Base-by-base conservation (phyloP, 1,140 invertebrate genomes). In the Stegodyphus mimosarum region DNA sequence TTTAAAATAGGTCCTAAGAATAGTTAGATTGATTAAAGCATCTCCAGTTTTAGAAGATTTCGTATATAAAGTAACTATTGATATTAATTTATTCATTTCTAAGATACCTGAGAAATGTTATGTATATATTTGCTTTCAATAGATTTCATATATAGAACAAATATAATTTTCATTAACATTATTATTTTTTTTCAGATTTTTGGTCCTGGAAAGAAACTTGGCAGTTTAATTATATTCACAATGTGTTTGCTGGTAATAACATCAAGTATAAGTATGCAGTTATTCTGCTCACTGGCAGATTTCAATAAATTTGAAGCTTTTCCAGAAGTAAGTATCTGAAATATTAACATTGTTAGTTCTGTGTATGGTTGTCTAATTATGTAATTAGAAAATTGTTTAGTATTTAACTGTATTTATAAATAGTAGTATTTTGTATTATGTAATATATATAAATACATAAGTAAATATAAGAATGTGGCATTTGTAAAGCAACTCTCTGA, bases 291-390 rank as follows among this genome's bases (percentile, higher is more conserved):
- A 90, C 92, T 98, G 0, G 94, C 93, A 80, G 95, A 97, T 87
- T 98, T 98, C 88, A 95, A 97, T 6, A 99, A 99, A 91, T 99
- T 99, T 91, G 97, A 98, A 92, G 98, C 96, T 53, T 99, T 99
- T 91, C 96, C 97, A 66, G 97, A 99, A 93, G 96, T 96, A 92
- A 92, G n/a, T 18, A 9, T 53, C 9, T 60, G 9, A 60, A 60
- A 60, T 10, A 15, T 2, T 60, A 10, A 9, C 15, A 60, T 10
- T 10, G 9, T 60, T 10, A 10, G 55, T 60, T 10, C 15, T 60
- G 55, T 60, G 55, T 11, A 51, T 48, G 6, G 6, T 51, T 11
- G 51, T 60, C 9, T 60, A 60, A 15, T 10, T 9, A 10, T 15
- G 15, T 60, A 10, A 15, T 10, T 60, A 60, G 9, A 5, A 10